These are phyloP conservation scores for Diarsia dahlii DNA, from an alignment of 2,888 invertebrate species.

Conservation along the genomic window DNA sequence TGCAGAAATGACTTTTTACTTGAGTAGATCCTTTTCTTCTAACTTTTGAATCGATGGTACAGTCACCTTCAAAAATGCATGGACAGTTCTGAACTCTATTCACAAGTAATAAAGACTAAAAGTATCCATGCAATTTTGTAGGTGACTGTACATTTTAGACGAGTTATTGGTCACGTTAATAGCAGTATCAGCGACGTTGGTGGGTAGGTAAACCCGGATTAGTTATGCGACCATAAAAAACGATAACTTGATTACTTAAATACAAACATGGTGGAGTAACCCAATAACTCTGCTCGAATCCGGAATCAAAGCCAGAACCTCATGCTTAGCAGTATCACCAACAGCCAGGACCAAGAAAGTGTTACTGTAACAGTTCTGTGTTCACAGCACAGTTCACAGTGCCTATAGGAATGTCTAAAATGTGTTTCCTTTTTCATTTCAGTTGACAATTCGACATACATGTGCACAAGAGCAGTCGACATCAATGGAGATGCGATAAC, in stretches of 20 bases:
- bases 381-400: neutral
- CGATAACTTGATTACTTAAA: too few relatives aligned
- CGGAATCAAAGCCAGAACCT: neutral
- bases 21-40: neutral
- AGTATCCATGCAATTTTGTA: too few relatives aligned
- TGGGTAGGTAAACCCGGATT: neutral
- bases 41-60: neutral
- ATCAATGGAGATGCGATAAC: slow-evolving; percentile 84
- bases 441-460: slow-evolving; percentile 93
- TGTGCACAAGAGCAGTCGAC: slow-evolving; percentile 92
- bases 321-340: neutral
- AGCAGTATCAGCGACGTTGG: neutral
- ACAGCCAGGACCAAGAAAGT: neutral
- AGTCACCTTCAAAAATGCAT: too few relatives aligned
- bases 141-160: neutral
- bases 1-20: neutral
- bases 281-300: neutral
- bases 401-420: neutral
- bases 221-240: too few relatives aligned
- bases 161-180: neutral
- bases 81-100: too few relatives aligned
- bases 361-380: neutral
- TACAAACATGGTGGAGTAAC: neutral
- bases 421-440: slow-evolving; percentile 69
- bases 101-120: too few relatives aligned